Evolutionary conservation across 35 echinoderm and acorn worm species (phyloP).

Genomic region (Lytechinus variegatus): DNA sequence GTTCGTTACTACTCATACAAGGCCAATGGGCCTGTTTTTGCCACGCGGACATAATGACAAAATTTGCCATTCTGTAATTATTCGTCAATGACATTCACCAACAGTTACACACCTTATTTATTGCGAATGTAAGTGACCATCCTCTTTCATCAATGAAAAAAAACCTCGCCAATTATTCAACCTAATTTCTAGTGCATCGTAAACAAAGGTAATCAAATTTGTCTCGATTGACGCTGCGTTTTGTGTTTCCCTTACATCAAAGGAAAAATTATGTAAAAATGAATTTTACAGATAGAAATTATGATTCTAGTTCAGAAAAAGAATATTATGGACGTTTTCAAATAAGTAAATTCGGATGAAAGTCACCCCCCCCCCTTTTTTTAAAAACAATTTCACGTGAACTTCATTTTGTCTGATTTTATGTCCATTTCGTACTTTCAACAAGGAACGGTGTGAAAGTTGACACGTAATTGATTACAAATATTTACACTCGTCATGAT

Average conservation of each 20-base stretch:
- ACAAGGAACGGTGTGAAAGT: too few species aligned
- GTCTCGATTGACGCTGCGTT: neutral
- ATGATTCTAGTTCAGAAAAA: too few species aligned
- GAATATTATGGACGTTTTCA: too few species aligned
- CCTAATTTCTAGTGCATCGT: neutral
- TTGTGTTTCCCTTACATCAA: neutral
- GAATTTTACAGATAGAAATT: too few species aligned
- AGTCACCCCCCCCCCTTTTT: too few species aligned
- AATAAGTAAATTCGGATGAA: too few species aligned
- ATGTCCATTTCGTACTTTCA: too few species aligned
- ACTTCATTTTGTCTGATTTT: too few species aligned
- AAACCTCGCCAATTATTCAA: neutral
- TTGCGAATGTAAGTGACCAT: neutral
- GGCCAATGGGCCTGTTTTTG: neutral
- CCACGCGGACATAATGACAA: neutral
- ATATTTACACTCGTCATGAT: too few species aligned
- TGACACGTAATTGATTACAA: too few species aligned
- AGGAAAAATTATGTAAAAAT: neutral
- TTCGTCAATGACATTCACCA: neutral
- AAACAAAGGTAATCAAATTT: neutral
- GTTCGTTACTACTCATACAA: conserved; percentile 12
- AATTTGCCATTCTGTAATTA: conserved; percentile 6
- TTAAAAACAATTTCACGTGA: too few species aligned
- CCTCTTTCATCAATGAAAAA: neutral
- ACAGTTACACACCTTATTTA: neutral